Percentiles rank a stretch among this genome's conserved stretches.
These are phyloP conservation scores for Drosophila bifasciata DNA, from an alignment of 1,140 invertebrate genomes.

Conservation along the genomic window DNA sequence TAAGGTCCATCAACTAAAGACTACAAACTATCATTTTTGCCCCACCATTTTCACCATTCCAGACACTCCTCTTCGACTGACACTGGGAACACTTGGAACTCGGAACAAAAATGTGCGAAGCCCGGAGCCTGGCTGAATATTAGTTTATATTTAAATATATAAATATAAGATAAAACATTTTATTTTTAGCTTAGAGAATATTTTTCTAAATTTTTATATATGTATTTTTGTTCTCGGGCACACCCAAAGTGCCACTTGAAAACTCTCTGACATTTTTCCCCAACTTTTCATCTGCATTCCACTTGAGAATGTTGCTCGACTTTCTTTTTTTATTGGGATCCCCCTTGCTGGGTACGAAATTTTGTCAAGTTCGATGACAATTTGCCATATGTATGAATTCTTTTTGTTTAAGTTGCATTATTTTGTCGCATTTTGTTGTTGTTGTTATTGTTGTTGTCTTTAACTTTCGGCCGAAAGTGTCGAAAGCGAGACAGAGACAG, in stretches of 20 bases:
- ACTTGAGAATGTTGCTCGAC: background rate
- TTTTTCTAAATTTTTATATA: too few relatives aligned
- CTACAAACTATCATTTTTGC: background rate
- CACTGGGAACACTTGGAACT: too few relatives aligned
- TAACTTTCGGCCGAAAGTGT: constrained; percentile 18
- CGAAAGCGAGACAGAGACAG: constrained; percentile 5
- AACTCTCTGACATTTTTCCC: background rate
- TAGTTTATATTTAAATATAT: too few relatives aligned
- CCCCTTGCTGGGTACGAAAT: background rate
- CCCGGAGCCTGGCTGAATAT: too few relatives aligned
- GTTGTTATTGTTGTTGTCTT: constrained; percentile 43
- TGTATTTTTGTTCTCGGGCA: background rate
- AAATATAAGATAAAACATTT: too few relatives aligned
- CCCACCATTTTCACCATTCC: background rate
- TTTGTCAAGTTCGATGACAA: constrained; percentile 9
- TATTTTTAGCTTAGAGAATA: too few relatives aligned
- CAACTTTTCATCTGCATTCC: too few relatives aligned
- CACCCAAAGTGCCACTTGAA: constrained; percentile 1
- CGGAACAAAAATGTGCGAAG: too few relatives aligned
- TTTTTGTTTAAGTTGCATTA: constrained; percentile 6
- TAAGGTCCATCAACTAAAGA: too few relatives aligned
- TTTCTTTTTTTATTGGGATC: too few relatives aligned
- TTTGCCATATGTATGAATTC: constrained; percentile 11
- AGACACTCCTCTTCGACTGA: background rate
- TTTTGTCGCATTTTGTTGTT: constrained; percentile 19